Percentiles rank a stretch among this genome's conserved stretches.
phyloP scores from a whole-genome alignment of 2,797 vertebrate species.

The Taeniopygia guttata region DNA sequence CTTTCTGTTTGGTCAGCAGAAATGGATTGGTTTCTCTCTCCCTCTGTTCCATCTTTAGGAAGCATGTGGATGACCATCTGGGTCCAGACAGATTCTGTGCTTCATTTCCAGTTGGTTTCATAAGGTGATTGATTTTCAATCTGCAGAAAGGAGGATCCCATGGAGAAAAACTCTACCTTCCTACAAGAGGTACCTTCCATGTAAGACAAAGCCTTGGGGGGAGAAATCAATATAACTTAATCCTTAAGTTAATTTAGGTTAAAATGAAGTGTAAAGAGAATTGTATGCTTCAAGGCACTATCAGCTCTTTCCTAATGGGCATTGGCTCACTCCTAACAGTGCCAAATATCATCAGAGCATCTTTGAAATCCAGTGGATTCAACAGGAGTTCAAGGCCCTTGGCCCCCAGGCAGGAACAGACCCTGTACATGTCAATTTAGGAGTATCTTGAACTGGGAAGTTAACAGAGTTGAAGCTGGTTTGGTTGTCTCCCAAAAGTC shows the following conservation, averaged over 20 bases:
- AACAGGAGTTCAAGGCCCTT: neutral
- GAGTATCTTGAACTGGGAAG: neutral
- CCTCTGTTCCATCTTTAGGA: neutral
- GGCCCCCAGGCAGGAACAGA: neutral
- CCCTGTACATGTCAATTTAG: neutral
- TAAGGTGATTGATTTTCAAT: neutral
- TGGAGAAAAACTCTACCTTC: neutral
- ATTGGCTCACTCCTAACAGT: neutral
- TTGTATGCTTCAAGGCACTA: neutral
- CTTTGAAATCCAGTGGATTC: neutral
- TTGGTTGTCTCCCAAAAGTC: conserved; percentile 44
- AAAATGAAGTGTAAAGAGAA: neutral
- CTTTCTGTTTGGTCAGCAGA: neutral
- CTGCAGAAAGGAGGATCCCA: neutral
- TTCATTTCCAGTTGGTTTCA: neutral
- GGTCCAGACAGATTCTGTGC: neutral
- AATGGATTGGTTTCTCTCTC: neutral
- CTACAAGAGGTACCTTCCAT: neutral
- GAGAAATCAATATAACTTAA: neutral
- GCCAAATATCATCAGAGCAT: neutral
- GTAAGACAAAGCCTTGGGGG: neutral
- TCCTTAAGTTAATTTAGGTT: neutral
- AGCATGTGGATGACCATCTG: neutral
- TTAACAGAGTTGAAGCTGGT: conserved; percentile 18
- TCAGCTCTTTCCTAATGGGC: neutral